phyloP scores from a whole-genome alignment of 1,140 invertebrate species.

The Phortica variegata region DNA sequence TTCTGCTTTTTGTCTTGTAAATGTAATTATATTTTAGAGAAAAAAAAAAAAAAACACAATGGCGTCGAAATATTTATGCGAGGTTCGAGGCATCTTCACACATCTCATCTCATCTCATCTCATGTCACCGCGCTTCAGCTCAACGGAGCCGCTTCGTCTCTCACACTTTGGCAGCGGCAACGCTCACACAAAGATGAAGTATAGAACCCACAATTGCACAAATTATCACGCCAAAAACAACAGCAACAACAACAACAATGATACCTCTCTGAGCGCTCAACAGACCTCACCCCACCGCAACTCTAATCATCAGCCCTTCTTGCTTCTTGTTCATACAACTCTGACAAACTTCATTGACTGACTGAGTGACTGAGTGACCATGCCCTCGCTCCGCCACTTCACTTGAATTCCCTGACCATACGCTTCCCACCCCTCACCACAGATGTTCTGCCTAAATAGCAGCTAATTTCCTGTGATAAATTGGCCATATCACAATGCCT shows the following conservation, averaged over 20 bases:
- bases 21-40: background rate
- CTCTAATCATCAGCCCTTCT: background rate
- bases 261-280: conserved; percentile 24
- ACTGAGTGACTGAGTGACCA: no score
- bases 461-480: conserved; percentile 55
- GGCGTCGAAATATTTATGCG: background rate
- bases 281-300: conserved; percentile 4
- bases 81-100: no score
- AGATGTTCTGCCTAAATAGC: no score
- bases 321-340: no score
- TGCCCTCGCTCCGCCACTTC: conserved; percentile 2
- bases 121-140: no score
- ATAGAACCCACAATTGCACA: conserved; percentile 43
- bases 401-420: conserved; percentile 25
- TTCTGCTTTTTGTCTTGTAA: no score
- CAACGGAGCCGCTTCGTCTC: no score
- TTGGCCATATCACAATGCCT: conserved; percentile 43
- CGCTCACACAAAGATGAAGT: background rate
- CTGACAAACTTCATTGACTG: no score
- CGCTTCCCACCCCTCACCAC: no score
- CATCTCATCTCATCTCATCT: no score
- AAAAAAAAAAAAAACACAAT: background rate
- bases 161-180: background rate
- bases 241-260: conserved; percentile 29
- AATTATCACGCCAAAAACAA: conserved; percentile 47